Evolutionary conservation across 2,113 vertebrate genomes (phyloP).

Genomic region (Montifringilla adamsi): DNA sequence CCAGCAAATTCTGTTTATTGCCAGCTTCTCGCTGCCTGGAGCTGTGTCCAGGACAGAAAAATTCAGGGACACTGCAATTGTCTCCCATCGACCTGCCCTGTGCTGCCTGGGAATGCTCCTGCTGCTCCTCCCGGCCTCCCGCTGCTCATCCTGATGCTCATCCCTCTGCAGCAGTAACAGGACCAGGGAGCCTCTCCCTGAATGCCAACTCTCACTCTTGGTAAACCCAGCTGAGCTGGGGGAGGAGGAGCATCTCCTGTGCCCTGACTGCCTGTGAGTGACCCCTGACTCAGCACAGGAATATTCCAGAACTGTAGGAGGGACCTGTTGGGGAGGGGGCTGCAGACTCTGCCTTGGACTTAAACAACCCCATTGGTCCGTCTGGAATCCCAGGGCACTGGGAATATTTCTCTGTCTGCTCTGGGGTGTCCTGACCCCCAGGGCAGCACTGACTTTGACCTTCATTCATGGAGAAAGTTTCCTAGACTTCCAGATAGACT

Average conservation of each 20-base stretch:
- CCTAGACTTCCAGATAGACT: too few relatives aligned
- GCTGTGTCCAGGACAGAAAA: not conserved
- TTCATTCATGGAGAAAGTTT: too few relatives aligned
- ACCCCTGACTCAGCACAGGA: fast-evolving
- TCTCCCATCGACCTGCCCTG: not conserved
- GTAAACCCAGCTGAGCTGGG: not conserved
- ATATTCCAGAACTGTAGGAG: fast-evolving
- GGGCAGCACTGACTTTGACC: too few relatives aligned
- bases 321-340: fast-evolving
- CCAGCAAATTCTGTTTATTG: slow-evolving; percentile 62
- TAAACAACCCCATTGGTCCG: fast-evolving
- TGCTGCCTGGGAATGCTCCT: not conserved
- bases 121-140: not conserved
- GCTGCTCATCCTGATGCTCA: not conserved
- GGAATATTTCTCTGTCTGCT: too few relatives aligned
- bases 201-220: fast-evolving
- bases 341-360: not conserved
- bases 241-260: not conserved
- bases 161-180: not conserved
- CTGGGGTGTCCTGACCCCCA: too few relatives aligned
- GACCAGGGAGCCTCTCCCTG: not conserved
- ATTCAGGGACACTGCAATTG: not conserved
- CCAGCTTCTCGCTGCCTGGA: slow-evolving; percentile 1
- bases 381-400: too few relatives aligned
- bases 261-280: fast-evolving